Evolutionary conservation across 1,140 invertebrate genomes (phyloP), one percentile per base, ranked within the genome.

Genomic region (Apis laboriosa): DNA sequence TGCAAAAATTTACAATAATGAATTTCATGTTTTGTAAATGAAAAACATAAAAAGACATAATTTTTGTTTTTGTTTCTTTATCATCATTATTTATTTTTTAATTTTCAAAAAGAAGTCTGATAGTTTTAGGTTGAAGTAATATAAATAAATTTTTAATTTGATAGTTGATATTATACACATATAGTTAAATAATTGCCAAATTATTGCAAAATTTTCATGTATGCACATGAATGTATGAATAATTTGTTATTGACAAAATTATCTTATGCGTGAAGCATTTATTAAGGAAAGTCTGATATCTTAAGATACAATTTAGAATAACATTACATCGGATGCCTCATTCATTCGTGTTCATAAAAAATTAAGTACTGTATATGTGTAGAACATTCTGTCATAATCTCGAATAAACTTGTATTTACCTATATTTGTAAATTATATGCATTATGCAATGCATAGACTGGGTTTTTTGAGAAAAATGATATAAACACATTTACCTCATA

Each of bases 311-410:
- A 84, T 89, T 77, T 87, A 88, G 77, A 64, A 58, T 73, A 76
- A 87, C 19, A 85, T 85, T 85, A 77, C 72, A 85, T 87, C 76
- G 68, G 61, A 85, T 88, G 77, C 84, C 84, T 87, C 84, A 80
- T 88, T 88, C 75, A 88, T 88, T 86, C 77, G 80, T 88, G 86
- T 88, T 88, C 86, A 88, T 88, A 24, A 88, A 72, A 85, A 85
- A 80, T 83, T 80, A 49, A 87, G 70, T 88, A 85, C 63, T 86
- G 80, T 88, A 83, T 88, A 87, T 88, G 84, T 84, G 76, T 84
- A 88, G 85, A 83, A 77, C 58, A 71, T 73, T 88, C 49, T 88
- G 78, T 80, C 84, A 61, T 87, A 80, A 83, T 88, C 70, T 87
- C 77, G 70, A 88, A 88, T 87, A 85, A 87, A 88, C 72, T 51